Evolutionary conservation across 2,797 vertebrate species (phyloP).

Genomic region (Falco concolor): DNA sequence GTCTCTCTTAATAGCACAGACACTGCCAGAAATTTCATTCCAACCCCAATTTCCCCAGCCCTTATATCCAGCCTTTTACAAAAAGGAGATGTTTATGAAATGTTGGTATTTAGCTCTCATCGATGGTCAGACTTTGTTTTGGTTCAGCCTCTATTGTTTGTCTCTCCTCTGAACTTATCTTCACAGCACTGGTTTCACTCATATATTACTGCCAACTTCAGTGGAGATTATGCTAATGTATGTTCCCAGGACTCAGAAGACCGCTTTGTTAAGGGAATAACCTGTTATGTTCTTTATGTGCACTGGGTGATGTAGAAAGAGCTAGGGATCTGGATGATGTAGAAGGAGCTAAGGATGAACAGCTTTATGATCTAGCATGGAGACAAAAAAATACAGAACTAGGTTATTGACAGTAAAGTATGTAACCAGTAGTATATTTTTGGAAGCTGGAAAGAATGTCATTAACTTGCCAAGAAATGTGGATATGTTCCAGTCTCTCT

Average conservation of each 20-base stretch:
- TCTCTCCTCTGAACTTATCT: not conserved
- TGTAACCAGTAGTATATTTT: not conserved
- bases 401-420: not conserved
- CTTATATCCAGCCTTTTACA: not conserved
- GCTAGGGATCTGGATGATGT: not conserved
- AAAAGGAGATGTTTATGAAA: not conserved
- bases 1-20: not conserved
- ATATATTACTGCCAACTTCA: not conserved
- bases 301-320: not conserved
- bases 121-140: not conserved
- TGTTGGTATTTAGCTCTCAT: not conserved
- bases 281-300: not conserved
- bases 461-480: not conserved
- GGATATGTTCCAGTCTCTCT: not conserved
- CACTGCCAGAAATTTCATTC: not conserved
- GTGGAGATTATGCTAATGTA: not conserved
- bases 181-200: not conserved
- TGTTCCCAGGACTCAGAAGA: not conserved
- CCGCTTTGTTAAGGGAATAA: not conserved
- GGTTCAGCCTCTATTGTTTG: not conserved
- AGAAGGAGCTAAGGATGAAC: not conserved
- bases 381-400: not conserved
- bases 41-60: not conserved
- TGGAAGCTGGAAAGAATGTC: not conserved
- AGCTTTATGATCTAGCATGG: not conserved